Evolutionary conservation across 2,888 invertebrate genomes (phyloP).

Genomic region (Venusia cambrica): DNA sequence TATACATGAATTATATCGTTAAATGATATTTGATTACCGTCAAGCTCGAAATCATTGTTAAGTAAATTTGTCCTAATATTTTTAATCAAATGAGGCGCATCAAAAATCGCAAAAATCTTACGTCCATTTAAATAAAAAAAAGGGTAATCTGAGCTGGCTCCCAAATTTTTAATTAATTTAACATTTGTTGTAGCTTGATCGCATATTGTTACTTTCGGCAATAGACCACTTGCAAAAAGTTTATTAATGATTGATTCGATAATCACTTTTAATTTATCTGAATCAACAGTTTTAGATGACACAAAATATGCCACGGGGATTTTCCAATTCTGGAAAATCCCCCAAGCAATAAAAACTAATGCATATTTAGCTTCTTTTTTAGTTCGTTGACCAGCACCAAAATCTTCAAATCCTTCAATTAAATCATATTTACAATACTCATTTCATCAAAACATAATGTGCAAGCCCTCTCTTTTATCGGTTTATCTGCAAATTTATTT

Average conservation of each 20-base stretch:
- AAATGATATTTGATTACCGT: slow-evolving; percentile 2
- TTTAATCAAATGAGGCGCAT: slow-evolving; percentile 1
- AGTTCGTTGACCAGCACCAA: slow-evolving; percentile 18
- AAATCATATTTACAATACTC: slow-evolving; percentile 26
- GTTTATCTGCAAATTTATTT: neutral
- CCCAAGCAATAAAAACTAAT: slow-evolving; percentile 21
- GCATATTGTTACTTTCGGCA: slow-evolving; percentile 1
- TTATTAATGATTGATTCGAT: slow-evolving; percentile 4
- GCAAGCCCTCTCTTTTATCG: slow-evolving; percentile 16
- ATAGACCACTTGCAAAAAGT: slow-evolving; percentile 1
- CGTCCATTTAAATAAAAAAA: slow-evolving; percentile 10
- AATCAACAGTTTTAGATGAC: slow-evolving; percentile 8
- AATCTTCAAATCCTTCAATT: slow-evolving; percentile 29
- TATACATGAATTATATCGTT: no score
- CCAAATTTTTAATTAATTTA: slow-evolving; percentile 18
- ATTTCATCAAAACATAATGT: slow-evolving; percentile 27
- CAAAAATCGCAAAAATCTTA: slow-evolving; percentile 3
- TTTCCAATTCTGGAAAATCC: slow-evolving; percentile 20
- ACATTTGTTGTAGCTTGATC: slow-evolving; percentile 21
- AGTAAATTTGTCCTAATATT: slow-evolving; percentile 9
- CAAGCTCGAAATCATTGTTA: slow-evolving; percentile 2
- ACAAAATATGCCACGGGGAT: slow-evolving; percentile 25
- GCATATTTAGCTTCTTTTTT: slow-evolving; percentile 20
- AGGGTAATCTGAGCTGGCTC: slow-evolving; percentile 11
- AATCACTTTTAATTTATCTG: slow-evolving; percentile 8